Evolutionary conservation across 30 jellyfish, hydroid and myxozoan species (phyloP).

Genomic region (Euphysa ruthae): DNA sequence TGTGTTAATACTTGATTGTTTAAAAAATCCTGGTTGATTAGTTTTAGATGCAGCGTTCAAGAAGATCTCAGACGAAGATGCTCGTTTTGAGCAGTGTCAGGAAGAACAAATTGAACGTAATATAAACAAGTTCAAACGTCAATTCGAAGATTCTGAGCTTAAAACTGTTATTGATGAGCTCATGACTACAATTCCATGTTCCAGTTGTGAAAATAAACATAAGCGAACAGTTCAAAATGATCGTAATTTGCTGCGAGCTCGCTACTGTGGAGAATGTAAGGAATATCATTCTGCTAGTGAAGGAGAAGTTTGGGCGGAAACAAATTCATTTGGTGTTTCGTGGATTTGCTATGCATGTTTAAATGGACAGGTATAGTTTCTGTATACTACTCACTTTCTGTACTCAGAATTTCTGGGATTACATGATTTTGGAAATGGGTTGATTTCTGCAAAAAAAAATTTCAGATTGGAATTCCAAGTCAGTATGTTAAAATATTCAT

Average conservation of each 20-base stretch:
- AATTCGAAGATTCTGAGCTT: background rate
- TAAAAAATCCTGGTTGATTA: background rate
- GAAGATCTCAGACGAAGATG: constrained; percentile 11
- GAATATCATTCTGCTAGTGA: constrained; percentile 10
- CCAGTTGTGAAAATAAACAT: constrained; percentile 20
- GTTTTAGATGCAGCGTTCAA: constrained; percentile 35
- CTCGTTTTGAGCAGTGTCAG: constrained; percentile 2
- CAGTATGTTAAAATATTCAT: no score
- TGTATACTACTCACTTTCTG: no score
- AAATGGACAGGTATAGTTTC: constrained; percentile 14
- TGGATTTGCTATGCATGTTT: constrained; percentile 34
- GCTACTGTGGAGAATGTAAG: constrained; percentile 25
- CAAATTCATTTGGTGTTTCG: constrained; percentile 2
- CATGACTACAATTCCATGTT: constrained; percentile 8
- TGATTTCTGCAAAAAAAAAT: no score
- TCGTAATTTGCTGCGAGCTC: constrained; percentile 2
- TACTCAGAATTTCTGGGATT: no score
- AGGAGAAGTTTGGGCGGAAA: constrained; percentile 42
- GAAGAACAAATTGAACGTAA: background rate
- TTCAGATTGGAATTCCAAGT: no score
- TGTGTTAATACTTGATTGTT: background rate
- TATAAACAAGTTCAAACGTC: background rate
- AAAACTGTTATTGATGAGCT: constrained; percentile 25
- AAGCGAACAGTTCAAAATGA: background rate
- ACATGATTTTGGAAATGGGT: no score